Evolutionary conservation across 1,140 invertebrate genomes (phyloP), one percentile per base, ranked within the genome.

Genomic region (Heliconius eleuchia): DNA sequence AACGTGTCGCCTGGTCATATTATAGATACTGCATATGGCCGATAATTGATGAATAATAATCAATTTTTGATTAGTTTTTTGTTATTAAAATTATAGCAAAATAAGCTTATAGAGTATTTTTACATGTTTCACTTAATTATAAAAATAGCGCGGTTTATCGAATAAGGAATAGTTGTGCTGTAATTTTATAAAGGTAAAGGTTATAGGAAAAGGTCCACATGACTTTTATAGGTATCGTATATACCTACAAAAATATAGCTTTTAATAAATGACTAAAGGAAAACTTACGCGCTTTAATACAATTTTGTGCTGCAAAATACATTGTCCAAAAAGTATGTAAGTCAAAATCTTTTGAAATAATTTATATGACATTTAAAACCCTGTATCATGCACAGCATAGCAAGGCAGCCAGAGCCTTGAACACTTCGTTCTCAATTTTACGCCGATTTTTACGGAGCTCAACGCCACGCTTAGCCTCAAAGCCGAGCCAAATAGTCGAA

Each of bases 21-120:
- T 46, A 46, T 13, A 16, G 13, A 46, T 66, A 66, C 60, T 66
- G 74, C 74, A 76, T 76, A 76, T 76, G 74, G 74, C 74, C 27
- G 66, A 66, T 34, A 60, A 70, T 70, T 23, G 60, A 76, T 30
- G 55, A 46, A 70, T 70, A 27, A 66, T 76, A 76, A 70, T 46
- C 57, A 30, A 70, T 76, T 66, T 66, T 66, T 30, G 60, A 66
- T 66, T 66, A 30, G 27, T 30, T 66, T 46, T 66, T 66, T 66
- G n/a, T 27, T 30, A 66, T 37, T 11, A 30, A 66, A 66, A 66
- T 66, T 66, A 66, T 66, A 66, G 60, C 60, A 66, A 66, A 60
- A 66, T 66, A 30, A 30, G 27, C 27, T 66, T 11, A 30, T 30
- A 66, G 60, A 66, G 27, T 66, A 30, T 66, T 66, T 66, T 66